A percentile compares a stretch with the other conserved stretches of the same genome.
Evolutionary conservation across 2,113 vertebrate genomes (phyloP).

Genomic region (Deroptyus accipitrinus): DNA sequence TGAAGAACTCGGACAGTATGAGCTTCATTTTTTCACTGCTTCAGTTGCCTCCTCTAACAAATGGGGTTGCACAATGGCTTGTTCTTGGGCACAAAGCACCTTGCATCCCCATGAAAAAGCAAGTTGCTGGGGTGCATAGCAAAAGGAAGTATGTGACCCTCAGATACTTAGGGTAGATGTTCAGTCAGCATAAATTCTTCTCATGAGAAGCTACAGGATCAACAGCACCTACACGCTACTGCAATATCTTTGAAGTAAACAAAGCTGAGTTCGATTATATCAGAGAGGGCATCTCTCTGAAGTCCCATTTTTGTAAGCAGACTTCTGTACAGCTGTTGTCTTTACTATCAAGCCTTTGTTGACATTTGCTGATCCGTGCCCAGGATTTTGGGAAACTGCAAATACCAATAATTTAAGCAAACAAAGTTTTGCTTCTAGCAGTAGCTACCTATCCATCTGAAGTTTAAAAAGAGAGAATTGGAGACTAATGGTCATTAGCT

Average conservation of each 20-base stretch:
- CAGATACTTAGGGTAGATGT: neutral
- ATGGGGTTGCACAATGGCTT: accelerated
- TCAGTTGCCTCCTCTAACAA: neutral
- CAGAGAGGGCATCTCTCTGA: neutral
- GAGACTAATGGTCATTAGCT: neutral
- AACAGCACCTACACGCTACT: neutral
- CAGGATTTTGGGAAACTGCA: neutral
- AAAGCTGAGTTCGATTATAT: neutral
- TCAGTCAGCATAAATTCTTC: neutral
- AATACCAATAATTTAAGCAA: neutral
- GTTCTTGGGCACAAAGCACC: neutral
- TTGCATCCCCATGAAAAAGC: neutral
- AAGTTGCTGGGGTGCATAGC: neutral
- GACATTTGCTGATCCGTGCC: neutral
- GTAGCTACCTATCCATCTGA: neutral
- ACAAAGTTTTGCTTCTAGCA: neutral
- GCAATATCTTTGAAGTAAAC: neutral
- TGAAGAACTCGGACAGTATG: accelerated
- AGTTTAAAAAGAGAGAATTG: neutral
- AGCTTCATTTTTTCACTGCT: neutral
- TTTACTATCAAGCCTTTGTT: neutral
- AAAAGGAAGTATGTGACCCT: neutral
- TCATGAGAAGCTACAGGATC: neutral
- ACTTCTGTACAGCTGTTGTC: neutral
- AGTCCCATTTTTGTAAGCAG: neutral